A percentile compares a stretch with the other conserved stretches of the same genome.
Conservation (phyloP, 2,888 invertebrate genomes). For the Drosophila peninsularis region DNA sequence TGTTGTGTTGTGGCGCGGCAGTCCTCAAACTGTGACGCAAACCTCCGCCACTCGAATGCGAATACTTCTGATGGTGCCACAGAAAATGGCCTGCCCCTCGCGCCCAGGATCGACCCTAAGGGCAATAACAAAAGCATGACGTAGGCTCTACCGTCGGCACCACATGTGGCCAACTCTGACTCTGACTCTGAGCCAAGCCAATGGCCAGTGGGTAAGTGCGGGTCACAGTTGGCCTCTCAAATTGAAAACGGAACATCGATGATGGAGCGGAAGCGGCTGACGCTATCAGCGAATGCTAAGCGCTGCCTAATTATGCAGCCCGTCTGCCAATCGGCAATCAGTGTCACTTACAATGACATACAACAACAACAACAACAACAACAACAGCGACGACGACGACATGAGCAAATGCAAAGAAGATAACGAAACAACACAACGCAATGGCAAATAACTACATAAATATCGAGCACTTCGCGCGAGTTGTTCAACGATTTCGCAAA, state of each 20-base stretch:
- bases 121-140: slow-evolving; percentile 21
- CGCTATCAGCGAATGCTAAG: slow-evolving; percentile 64
- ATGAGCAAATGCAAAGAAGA: slow-evolving; percentile 36
- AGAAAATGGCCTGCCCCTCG: slow-evolving; percentile 24
- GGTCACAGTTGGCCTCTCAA: slow-evolving; percentile 17
- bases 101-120: slow-evolving; percentile 25
- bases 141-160: slow-evolving; percentile 19
- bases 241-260: slow-evolving; percentile 48
- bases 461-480: slow-evolving; percentile 35
- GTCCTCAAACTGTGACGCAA: slow-evolving; percentile 49
- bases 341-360: slow-evolving; percentile 65
- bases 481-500: slow-evolving; percentile 27
- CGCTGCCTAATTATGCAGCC: slow-evolving; percentile 70
- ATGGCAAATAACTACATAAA: slow-evolving; percentile 34
- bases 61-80: slow-evolving; percentile 51
- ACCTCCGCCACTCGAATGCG: slow-evolving; percentile 40
- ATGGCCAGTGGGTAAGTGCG: slow-evolving; percentile 21
- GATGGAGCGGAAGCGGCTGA: slow-evolving; percentile 57
- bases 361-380: slow-evolving; percentile 28
- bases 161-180: slow-evolving; percentile 43
- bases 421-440: slow-evolving; percentile 27
- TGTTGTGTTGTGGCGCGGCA: slow-evolving; percentile 4
- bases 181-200: slow-evolving; percentile 11
- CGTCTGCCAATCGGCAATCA: slow-evolving; percentile 59
- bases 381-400: slow-evolving; percentile 4